Evolutionary conservation across 2,113 vertebrate species (phyloP).

Genomic region (Caloenas nicobarica): DNA sequence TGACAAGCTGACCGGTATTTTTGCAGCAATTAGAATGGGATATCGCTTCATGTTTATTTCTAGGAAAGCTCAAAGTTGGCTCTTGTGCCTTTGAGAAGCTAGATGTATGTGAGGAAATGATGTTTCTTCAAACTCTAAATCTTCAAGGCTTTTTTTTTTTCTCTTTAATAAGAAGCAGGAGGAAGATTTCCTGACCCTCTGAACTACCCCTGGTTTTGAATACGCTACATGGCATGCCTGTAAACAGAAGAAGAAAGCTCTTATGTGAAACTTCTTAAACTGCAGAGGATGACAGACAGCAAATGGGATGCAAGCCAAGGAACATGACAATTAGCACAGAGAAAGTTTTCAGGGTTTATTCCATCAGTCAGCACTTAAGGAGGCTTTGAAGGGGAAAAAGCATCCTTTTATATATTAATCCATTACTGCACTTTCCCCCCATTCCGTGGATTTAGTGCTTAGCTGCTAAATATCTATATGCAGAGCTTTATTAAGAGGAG

Average conservation of each 20-base stretch:
- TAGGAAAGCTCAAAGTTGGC: constrained; percentile 41
- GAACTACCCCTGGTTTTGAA: constrained; percentile 43
- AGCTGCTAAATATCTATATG: constrained; percentile 58
- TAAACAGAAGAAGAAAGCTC: constrained; percentile 61
- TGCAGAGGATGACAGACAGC: constrained; percentile 29
- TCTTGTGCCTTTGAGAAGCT: constrained; percentile 40
- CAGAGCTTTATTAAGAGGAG: constrained; percentile 58
- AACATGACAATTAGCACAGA: constrained; percentile 61
- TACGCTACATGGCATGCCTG: constrained; percentile 13
- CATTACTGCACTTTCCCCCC: constrained; percentile 47
- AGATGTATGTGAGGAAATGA: not conserved
- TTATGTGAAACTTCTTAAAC: constrained; percentile 63
- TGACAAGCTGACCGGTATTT: constrained; percentile 36
- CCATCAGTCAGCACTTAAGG: constrained; percentile 69
- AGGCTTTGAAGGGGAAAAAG: constrained; percentile 62
- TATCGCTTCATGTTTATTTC: constrained; percentile 10
- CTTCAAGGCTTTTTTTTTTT: not conserved
- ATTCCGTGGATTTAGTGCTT: constrained; percentile 61
- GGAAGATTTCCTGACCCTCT: constrained; percentile 59
- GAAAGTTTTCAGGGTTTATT: constrained; percentile 70
- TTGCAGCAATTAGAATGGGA: constrained; percentile 8
- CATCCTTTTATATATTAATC: constrained; percentile 66
- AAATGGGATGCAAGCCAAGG: constrained; percentile 54
- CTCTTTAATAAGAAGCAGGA: constrained; percentile 27
- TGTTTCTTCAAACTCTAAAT: constrained; percentile 34